phyloP scores from a whole-genome alignment of 2,888 invertebrate species.

The Machimus rusticus region DNA sequence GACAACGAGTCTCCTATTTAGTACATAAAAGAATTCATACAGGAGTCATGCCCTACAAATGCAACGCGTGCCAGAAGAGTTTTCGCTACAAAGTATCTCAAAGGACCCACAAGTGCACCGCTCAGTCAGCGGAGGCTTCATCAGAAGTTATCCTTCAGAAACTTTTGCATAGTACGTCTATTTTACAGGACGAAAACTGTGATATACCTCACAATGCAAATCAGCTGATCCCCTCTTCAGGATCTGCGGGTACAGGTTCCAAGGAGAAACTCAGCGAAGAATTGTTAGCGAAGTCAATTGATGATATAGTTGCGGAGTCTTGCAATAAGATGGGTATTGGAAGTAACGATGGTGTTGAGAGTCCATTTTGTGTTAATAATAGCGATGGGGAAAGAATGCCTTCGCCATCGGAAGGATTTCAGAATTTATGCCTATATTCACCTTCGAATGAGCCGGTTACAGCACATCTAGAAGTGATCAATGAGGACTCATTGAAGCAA shows the following conservation, averaged over 20 bases:
- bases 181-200: constrained; percentile 50
- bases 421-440: constrained; percentile 69
- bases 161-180: constrained; percentile 62
- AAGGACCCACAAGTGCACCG: constrained; percentile 80
- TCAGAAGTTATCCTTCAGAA: constrained; percentile 65
- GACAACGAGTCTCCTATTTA: constrained; percentile 84
- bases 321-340: constrained; percentile 60
- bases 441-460: constrained; percentile 48
- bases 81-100: constrained; percentile 88
- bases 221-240: constrained; percentile 36
- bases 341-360: constrained; percentile 57
- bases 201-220: constrained; percentile 24
- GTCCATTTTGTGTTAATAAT: background rate
- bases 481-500: constrained; percentile 46
- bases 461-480: constrained; percentile 43
- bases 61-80: constrained; percentile 79
- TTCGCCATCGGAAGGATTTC: constrained; percentile 72
- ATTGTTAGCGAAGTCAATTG: constrained; percentile 56
- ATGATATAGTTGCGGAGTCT: constrained; percentile 62
- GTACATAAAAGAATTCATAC: constrained; percentile 74
- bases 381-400: constrained; percentile 56
- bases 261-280: constrained; percentile 52
- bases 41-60: constrained; percentile 86
- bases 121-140: constrained; percentile 66
- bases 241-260: background rate